These are phyloP conservation scores for Pygmarrhopalites habei DNA, from an alignment of 1,140 invertebrate species.

Conservation along the genomic window DNA sequence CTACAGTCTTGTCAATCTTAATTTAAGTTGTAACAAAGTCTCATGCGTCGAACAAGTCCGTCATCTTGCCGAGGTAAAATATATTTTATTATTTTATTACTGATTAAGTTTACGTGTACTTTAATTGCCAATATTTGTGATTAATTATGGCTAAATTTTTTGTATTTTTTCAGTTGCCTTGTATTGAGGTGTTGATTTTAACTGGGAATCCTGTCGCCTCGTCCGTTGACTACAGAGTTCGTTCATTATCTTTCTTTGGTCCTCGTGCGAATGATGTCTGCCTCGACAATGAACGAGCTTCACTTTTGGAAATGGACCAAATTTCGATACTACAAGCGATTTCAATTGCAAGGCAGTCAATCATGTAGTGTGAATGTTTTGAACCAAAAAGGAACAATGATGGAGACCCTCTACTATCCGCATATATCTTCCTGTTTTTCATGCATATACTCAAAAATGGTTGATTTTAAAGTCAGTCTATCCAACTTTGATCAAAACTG, in stretches of 20 bases:
- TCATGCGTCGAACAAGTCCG: slow-evolving; percentile 71
- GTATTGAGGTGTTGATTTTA: slow-evolving; percentile 74
- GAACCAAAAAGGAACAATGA: too few relatives aligned
- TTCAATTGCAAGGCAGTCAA: slow-evolving; percentile 52
- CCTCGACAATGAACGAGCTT: slow-evolving; percentile 77
- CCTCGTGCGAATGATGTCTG: slow-evolving; percentile 65
- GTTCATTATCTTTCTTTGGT: slow-evolving; percentile 75
- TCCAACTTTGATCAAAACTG: too few relatives aligned
- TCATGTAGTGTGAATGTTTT: too few relatives aligned
- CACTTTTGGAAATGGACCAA: slow-evolving; percentile 81
- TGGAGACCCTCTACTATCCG: too few relatives aligned
- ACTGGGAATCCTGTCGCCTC: slow-evolving; percentile 83
- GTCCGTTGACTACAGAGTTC: slow-evolving; percentile 80
- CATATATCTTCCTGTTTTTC: too few relatives aligned
- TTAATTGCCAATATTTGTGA: too few relatives aligned
- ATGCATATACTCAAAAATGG: too few relatives aligned
- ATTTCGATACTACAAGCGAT: slow-evolving; percentile 81
- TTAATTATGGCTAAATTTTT: too few relatives aligned
- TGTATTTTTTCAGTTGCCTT: too few relatives aligned
- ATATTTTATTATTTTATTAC: too few relatives aligned
- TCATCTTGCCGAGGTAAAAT: slow-evolving; percentile 64
- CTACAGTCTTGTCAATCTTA: slow-evolving; percentile 72
- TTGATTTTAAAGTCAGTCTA: too few relatives aligned
- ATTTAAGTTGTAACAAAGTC: slow-evolving; percentile 79
- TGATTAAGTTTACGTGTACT: too few relatives aligned